A percentile compares a stretch with the other conserved stretches of the same genome.
phyloP scores from a whole-genome alignment of 1,140 invertebrate species.

The Cyphomyrmex costatus region DNA sequence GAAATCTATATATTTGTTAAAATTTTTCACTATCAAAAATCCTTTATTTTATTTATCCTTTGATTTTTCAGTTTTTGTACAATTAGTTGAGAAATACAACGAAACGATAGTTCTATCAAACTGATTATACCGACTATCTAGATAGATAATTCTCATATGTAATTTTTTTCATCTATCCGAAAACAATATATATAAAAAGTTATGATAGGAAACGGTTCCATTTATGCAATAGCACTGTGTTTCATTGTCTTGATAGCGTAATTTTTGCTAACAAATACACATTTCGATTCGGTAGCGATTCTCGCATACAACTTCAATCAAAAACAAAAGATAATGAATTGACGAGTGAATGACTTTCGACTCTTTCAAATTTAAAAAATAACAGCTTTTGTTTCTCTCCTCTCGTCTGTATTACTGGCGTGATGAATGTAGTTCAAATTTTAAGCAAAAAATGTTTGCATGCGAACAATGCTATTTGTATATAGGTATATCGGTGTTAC shows the following conservation, averaged over 20 bases:
- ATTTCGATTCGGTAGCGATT: background rate
- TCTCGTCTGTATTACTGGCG: background rate
- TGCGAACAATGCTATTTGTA: background rate
- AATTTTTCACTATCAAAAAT: background rate
- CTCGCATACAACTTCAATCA: background rate
- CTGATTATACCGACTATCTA: background rate
- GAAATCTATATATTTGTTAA: no score
- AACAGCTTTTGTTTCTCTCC: conserved; percentile 13
- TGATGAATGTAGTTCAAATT: conserved; percentile 21
- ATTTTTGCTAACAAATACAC: conserved; percentile 28
- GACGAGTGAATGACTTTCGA: conserved; percentile 8
- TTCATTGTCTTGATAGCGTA: background rate
- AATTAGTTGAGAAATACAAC: background rate
- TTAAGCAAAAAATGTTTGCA: conserved; percentile 1
- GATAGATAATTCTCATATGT: background rate
- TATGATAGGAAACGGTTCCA: conserved; percentile 10
- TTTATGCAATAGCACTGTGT: conserved; percentile 30
- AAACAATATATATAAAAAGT: background rate
- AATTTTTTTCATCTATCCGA: background rate
- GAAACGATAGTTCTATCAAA: background rate
- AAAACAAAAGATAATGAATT: conserved; percentile 20
- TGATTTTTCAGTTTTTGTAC: background rate
- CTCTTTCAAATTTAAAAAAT: conserved; percentile 29
- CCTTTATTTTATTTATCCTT: background rate
- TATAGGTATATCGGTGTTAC: background rate